These are phyloP conservation scores for Epinotia demarniana DNA, from an alignment of 2,888 invertebrate species.

Conservation along the genomic window DNA sequence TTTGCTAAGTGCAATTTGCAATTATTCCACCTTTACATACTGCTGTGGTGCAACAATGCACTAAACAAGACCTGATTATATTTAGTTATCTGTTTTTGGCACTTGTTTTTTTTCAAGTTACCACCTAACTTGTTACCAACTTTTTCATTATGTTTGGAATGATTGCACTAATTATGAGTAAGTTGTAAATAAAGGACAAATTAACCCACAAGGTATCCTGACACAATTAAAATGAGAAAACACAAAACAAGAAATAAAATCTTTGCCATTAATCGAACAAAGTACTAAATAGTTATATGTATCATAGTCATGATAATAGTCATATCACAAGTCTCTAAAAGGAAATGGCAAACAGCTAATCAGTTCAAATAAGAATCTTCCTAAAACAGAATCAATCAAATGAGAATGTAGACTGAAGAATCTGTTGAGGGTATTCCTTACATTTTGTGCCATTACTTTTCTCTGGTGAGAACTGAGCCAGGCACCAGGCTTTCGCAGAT, in stretches of 20 bases:
- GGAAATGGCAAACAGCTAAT: neutral
- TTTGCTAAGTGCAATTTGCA: neutral
- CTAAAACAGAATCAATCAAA: neutral
- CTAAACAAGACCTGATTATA: too few species aligned
- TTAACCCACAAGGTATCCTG: too few species aligned
- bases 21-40: too few species aligned
- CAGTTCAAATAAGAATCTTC: neutral
- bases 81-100: too few species aligned
- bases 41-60: too few species aligned
- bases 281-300: neutral
- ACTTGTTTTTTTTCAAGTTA: too few species aligned
- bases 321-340: neutral
- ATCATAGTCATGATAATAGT: neutral
- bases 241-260: neutral
- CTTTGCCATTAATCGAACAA: neutral
- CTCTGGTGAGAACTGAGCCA: conserved; percentile 81
- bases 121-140: too few species aligned
- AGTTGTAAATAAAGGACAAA: too few species aligned
- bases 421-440: conserved; percentile 50
- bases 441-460: conserved; percentile 63
- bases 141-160: too few species aligned
- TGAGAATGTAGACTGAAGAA: neutral
- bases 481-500: conserved; percentile 79
- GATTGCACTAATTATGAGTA: too few species aligned
- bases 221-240: too few species aligned